phyloP scores from a whole-genome alignment of 2,888 invertebrate genomes.

The Stratiomys singularior region DNA sequence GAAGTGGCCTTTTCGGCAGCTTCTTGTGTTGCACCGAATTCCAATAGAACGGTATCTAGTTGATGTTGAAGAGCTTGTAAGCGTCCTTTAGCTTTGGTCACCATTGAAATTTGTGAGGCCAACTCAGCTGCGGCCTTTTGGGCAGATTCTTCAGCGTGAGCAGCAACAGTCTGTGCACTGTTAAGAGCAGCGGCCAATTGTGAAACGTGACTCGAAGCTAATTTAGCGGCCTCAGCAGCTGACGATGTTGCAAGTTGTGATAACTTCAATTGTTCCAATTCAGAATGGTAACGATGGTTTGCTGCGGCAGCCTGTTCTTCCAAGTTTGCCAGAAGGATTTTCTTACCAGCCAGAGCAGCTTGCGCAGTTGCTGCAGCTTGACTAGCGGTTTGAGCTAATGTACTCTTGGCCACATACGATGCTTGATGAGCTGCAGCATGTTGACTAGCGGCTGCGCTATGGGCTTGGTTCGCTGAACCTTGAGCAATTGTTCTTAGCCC shows the following conservation, averaged over 20 bases:
- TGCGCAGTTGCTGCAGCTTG: constrained; percentile 73
- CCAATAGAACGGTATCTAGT: constrained; percentile 73
- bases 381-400: constrained; percentile 74
- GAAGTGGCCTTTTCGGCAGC: constrained; percentile 73
- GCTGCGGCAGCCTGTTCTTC: constrained; percentile 78
- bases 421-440: constrained; percentile 78
- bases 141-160: constrained; percentile 76
- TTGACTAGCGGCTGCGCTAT: constrained; percentile 74
- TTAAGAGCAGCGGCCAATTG: constrained; percentile 77
- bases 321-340: constrained; percentile 71
- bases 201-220: constrained; percentile 73
- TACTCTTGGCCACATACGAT: constrained; percentile 68
- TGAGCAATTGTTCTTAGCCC: constrained; percentile 71
- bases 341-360: constrained; percentile 72
- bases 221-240: constrained; percentile 73
- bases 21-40: constrained; percentile 75
- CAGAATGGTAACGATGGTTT: constrained; percentile 73
- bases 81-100: constrained; percentile 75
- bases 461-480: constrained; percentile 77
- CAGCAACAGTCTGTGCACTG: constrained; percentile 76
- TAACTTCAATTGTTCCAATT: constrained; percentile 76
- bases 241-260: constrained; percentile 75
- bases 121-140: constrained; percentile 77
- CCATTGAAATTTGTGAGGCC: constrained; percentile 79
- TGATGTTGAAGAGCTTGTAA: constrained; percentile 73